A percentile compares a stretch with the other conserved stretches of the same genome.
Conservation (phyloP, 2,888 invertebrate species). For the Drosophila robusta region DNA sequence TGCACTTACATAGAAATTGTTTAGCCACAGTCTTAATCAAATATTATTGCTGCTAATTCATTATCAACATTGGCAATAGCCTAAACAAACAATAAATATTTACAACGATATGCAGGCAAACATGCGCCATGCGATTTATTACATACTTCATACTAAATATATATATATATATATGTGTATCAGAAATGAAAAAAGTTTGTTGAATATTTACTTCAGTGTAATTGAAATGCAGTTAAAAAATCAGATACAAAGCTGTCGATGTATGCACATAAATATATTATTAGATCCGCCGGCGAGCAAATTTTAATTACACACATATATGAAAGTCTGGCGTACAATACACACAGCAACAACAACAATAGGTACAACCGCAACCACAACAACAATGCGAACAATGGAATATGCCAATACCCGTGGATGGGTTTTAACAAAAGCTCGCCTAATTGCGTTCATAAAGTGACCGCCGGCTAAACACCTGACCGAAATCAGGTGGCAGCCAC, state of each 20-base stretch:
- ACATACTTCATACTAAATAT: constrained; percentile 16
- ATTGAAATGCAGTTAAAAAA: constrained; percentile 60
- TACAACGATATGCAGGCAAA: constrained; percentile 50
- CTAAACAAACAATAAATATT: constrained; percentile 24
- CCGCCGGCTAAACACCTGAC: constrained; percentile 72
- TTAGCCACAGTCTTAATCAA: constrained; percentile 51
- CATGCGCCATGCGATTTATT: constrained; percentile 58
- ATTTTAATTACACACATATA: constrained; percentile 71
- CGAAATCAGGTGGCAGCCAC: constrained; percentile 30
- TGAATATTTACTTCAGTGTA: constrained; percentile 24
- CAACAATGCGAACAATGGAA: constrained; percentile 43
- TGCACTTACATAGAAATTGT: constrained; percentile 60
- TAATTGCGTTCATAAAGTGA: constrained; percentile 67
- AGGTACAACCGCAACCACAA: constrained; percentile 6
- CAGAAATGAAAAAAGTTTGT: constrained; percentile 17
- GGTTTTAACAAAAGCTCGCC: constrained; percentile 64
- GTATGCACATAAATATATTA: constrained; percentile 57
- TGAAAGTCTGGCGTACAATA: constrained; percentile 49
- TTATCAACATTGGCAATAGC: constrained; percentile 28
- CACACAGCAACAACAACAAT: constrained; percentile 12
- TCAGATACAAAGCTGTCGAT: constrained; percentile 23
- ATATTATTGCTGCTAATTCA: constrained; percentile 53
- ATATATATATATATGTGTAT: neutral
- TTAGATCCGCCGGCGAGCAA: constrained; percentile 54
- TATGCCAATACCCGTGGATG: constrained; percentile 23